These are phyloP conservation scores for Eremophila alpestris DNA, from an alignment of 2,797 vertebrate genomes.

Conservation along the genomic window DNA sequence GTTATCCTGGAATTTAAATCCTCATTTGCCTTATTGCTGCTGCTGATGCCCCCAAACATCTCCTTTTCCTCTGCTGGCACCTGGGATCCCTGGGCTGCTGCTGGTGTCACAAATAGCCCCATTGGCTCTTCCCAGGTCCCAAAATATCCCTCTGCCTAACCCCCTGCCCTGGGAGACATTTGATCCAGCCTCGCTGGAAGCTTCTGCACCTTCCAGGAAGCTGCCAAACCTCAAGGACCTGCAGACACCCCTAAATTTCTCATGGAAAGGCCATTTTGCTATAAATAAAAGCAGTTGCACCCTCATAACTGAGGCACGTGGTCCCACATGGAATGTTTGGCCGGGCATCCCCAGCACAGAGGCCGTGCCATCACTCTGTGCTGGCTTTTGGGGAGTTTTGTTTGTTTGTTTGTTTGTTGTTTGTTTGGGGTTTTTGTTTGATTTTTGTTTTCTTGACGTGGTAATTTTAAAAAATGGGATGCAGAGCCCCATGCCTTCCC, in stretches of 20 bases:
- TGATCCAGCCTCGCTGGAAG: background rate
- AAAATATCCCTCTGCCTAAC: background rate
- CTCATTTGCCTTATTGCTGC: background rate
- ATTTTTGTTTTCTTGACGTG: background rate
- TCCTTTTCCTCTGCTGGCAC: background rate
- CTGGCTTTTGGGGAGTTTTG: background rate
- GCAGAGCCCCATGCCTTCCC: rapidly evolving
- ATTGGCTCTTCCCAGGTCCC: background rate
- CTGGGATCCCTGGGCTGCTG: background rate
- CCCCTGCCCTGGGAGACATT: background rate
- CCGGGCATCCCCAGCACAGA: background rate
- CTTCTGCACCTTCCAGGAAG: background rate
- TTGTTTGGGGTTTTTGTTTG: background rate
- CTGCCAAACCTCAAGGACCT: background rate
- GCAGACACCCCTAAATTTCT: background rate
- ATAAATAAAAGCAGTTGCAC: background rate
- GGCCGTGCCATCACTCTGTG: rapidly evolving
- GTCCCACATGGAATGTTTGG: background rate
- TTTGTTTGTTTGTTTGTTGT: too few species aligned
- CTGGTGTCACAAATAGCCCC: background rate
- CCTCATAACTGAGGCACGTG: background rate
- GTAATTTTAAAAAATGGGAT: rapidly evolving
- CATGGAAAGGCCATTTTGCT: background rate
- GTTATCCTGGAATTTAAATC: background rate
- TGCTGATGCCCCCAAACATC: background rate